Evolutionary conservation across 2,113 vertebrate species (phyloP), one percentile per base, ranked within the genome.

Genomic region (Zeus faber): DNA sequence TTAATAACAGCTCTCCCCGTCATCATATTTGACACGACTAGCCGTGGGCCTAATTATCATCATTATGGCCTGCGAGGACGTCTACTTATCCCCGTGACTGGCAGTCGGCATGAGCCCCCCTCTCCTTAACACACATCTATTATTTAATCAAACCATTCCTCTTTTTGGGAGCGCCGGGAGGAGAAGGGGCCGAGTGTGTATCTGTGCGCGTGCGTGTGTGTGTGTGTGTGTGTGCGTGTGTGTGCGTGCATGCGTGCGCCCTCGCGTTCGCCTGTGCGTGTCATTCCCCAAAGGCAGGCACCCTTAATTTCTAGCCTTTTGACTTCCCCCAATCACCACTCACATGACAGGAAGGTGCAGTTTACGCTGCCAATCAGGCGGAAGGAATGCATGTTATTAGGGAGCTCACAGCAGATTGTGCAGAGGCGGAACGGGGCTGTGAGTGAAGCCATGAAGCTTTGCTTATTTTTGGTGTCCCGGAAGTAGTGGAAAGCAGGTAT

Each of bases 121-220:
- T 83, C 89, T 90, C 85, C 88, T 89, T 88, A 94, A 93, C 94
- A 93, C 92, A 93, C 92, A 95, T 94, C 93, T 94, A 96, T 96
- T 98, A 98, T 95, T 98, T 93, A 94, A 97, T 95, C 95, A 98
- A 94, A 95, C 91, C 90, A 77, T 88, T 93, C 91, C 91, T 91
- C 67, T 69, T 91, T 91, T 93, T 90, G 91, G 91, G 89, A 89
- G 83, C 89, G 81, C 87, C 86, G 81, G 83, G 76, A 84, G 84
- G 88, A 87, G 86, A 58, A 53, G 83, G 87, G 83, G 80, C 84
- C 87, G 85, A 35, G 47, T 56, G 47, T 37, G 51, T 52, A 31
- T 24, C 51, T 57, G 50, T 62, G 60, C 46, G 43, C 49, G 48
- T 40, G 54, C n/a, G 57, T 1, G 43, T 56, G 51, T 44, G 55